A percentile compares a stretch with the other conserved stretches of the same genome.
Conservation (phyloP, 2,888 invertebrate genomes). For the Barypeithes pellucidus region DNA sequence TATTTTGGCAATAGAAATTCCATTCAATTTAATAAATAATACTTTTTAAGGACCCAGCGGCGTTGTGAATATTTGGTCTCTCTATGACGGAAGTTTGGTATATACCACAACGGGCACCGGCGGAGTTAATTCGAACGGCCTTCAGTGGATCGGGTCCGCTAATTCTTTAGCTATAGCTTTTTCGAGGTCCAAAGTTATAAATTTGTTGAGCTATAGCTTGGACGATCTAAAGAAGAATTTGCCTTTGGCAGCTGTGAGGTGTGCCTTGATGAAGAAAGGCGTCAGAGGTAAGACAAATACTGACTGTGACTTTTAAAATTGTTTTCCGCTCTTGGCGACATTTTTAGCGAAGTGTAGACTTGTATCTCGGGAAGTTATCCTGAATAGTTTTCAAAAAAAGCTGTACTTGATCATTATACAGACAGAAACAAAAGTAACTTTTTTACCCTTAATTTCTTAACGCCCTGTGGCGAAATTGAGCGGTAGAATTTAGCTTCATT, state of each 20-base stretch:
- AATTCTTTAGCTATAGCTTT: constrained; percentile 73
- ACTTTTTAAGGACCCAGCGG: constrained; percentile 65
- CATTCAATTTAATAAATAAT: not conserved
- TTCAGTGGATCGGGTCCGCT: constrained; percentile 72
- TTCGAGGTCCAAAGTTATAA: constrained; percentile 73
- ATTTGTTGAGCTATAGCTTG: constrained; percentile 70
- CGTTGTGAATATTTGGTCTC: constrained; percentile 76
- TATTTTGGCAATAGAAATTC: no score
- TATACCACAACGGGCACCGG: constrained; percentile 73
- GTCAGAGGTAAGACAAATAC: constrained; percentile 65
- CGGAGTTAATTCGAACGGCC: constrained; percentile 71
- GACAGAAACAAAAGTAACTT: no score
- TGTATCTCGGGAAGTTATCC: no score
- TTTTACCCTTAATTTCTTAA: no score
- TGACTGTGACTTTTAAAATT: no score
- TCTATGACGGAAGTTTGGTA: constrained; percentile 74
- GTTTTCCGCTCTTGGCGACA: no score
- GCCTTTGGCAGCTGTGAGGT: constrained; percentile 72
- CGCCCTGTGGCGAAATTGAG: no score
- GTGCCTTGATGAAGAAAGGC: constrained; percentile 72
- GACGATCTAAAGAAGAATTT: constrained; percentile 70
- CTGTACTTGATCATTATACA: no score
- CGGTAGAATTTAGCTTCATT: no score
- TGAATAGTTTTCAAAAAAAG: no score
- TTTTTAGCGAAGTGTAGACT: no score